A percentile compares a stretch with the other conserved stretches of the same genome.
Conservation (phyloP, 2,888 invertebrate species). For the Chloromyia formosa region DNA sequence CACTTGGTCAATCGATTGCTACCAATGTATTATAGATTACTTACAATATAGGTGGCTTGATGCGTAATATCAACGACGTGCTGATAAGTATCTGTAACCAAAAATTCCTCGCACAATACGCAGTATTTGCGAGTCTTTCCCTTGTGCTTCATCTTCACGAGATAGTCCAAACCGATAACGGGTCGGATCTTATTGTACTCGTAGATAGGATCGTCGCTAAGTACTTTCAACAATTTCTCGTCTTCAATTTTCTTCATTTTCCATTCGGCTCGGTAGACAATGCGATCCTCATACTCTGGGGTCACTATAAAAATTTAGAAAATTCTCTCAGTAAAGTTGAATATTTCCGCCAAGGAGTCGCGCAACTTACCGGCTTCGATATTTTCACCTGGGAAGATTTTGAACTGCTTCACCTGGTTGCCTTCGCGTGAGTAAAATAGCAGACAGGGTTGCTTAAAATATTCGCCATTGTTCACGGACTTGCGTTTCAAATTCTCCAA, state of each 20-base stretch:
- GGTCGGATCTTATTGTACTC: slow-evolving; percentile 46
- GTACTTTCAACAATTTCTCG: not conserved
- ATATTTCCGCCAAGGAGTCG: slow-evolving; percentile 4
- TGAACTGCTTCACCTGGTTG: slow-evolving; percentile 29
- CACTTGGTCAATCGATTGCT: no score
- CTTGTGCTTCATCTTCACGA: slow-evolving; percentile 43
- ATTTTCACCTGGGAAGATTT: slow-evolving; percentile 45
- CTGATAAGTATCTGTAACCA: slow-evolving; percentile 14
- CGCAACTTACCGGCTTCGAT: slow-evolving; percentile 36
- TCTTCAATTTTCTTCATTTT: slow-evolving; percentile 35
- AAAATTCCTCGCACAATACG: slow-evolving; percentile 27
- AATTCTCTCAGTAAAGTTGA: not conserved
- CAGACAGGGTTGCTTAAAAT: slow-evolving; percentile 5
- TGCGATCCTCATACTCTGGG: slow-evolving; percentile 44
- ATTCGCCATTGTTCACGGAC: not conserved
- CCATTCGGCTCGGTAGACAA: slow-evolving; percentile 40
- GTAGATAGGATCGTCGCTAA: slow-evolving; percentile 34
- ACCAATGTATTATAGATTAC: no score
- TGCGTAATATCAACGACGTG: slow-evolving; percentile 43
- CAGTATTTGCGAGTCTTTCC: slow-evolving; percentile 30
- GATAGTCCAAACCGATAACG: slow-evolving; percentile 46
- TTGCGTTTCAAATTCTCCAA: slow-evolving; percentile 17
- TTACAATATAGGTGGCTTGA: slow-evolving; percentile 48
- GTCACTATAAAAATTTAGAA: slow-evolving; percentile 40
- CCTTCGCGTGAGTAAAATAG: slow-evolving; percentile 18